Percentiles rank a stretch among this genome's conserved stretches.
phyloP scores from a whole-genome alignment of 2,888 invertebrate genomes.

The Noctua fimbriata region DNA sequence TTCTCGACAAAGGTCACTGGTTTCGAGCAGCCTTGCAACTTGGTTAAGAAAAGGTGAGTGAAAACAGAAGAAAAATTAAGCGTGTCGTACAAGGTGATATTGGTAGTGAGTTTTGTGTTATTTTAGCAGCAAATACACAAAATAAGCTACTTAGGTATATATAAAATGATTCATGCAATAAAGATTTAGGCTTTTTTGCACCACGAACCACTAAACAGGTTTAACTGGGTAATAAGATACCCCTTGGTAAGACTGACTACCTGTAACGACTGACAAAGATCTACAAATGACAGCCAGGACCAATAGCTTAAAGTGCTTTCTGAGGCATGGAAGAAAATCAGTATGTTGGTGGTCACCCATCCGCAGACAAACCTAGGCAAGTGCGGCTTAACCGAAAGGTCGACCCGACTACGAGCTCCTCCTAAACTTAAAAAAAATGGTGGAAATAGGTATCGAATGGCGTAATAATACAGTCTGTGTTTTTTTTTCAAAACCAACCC shows the following conservation, averaged over 20 bases:
- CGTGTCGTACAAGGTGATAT: neutral
- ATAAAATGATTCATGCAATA: neutral
- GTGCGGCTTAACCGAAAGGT: neutral
- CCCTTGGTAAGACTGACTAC: no score
- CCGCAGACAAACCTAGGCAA: no score
- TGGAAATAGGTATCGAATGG: neutral
- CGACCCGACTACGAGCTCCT: neutral
- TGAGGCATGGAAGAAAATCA: no score
- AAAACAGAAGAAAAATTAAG: neutral
- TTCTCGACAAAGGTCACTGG: conserved; percentile 38
- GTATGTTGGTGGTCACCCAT: no score
- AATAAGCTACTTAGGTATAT: neutral
- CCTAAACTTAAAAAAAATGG: neutral
- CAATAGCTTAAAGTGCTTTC: no score
- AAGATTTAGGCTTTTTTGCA: neutral
- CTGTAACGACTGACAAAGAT: no score
- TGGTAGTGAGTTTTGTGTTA: neutral
- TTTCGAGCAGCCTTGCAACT: conserved; percentile 6
- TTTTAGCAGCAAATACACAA: neutral
- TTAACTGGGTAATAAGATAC: no score
- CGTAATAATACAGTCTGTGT: no score
- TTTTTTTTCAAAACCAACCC: no score
- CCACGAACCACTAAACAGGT: neutral
- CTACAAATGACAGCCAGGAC: no score
- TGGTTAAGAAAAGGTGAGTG: neutral